Conservation (phyloP, 2,797 vertebrate species). For the Muscicapa striata region DNA sequence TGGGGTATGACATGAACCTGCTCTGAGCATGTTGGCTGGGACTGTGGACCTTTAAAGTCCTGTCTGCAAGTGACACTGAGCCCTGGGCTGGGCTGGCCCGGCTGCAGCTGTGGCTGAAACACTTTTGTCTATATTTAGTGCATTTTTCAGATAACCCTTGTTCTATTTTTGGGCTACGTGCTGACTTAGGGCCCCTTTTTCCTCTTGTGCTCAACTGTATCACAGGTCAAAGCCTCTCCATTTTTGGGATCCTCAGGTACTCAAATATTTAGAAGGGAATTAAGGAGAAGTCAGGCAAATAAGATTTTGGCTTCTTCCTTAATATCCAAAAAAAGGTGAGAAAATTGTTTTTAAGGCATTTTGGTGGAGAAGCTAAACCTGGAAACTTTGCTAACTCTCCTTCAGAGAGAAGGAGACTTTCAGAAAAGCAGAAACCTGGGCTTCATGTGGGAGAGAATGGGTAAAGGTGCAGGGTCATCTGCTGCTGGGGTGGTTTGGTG, state of each 20-base stretch:
- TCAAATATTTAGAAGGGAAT: neutral
- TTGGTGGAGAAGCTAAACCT: neutral
- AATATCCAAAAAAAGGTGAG: neutral
- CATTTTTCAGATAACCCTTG: slow-evolving; percentile 51
- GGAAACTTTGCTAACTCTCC: neutral
- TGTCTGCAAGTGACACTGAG: neutral
- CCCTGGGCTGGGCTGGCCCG: neutral
- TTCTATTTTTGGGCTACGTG: slow-evolving; percentile 27
- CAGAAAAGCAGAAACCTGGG: neutral
- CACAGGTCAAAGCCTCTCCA: neutral
- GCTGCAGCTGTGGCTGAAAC: neutral
- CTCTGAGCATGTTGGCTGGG: neutral
- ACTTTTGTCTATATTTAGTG: slow-evolving; percentile 64
- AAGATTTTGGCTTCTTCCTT: neutral
- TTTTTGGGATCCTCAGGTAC: neutral
- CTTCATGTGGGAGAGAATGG: neutral
- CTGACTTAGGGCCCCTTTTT: neutral
- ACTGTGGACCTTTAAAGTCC: neutral
- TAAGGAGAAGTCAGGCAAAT: neutral
- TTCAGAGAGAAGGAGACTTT: neutral
- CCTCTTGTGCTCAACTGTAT: neutral
- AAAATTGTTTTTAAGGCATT: neutral
- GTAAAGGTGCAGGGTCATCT: neutral
- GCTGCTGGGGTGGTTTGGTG: neutral
- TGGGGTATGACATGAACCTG: accelerated